Base-by-base conservation (phyloP, 92 coral and sea anemone species). In the Montipora capitata region DNA sequence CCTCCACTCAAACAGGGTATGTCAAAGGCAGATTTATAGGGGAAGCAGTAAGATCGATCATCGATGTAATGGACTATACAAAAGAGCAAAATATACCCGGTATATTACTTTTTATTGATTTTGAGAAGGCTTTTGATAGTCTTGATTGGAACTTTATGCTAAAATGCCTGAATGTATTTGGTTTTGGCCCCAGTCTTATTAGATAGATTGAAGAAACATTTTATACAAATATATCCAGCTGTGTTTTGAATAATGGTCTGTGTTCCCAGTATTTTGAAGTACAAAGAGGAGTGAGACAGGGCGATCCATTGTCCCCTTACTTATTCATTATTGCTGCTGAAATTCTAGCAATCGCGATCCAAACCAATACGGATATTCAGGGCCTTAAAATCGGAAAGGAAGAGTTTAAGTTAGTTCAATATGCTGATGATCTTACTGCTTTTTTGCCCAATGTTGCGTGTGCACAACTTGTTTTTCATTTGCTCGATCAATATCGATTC, bases 321-420 rank as follows among this genome's bases (percentile, higher is more conserved):
- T 0, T 59, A 3, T 77, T 77, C 58, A 59, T 77, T 20, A 77
- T 59, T 77, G 82, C 35, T 3, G 68, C 42, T 16, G 82, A 77
- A 18, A 35, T 77, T 40, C 16, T 20, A 56, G 82, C 74, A 69
- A 69, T 12, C 14, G 45, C 74, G 40, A 40, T 69, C 11, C 74
- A 51, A 7, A 69, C 16, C 15, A 57, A 10, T 10, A 69, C 49
- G 14, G 51, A 75, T 27, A 75, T 75, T 14, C 79, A 75, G 49
- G 79, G 64, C 7, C 10, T 75, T 57, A 57, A 49, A 44, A 57
- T 75, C 10, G 65, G 65, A 9, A 1, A 12, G 8, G 67, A 76
- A 12, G 81, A 76, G 45, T 54, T 51, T 18, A 76, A 76, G 7
- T 7, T 54, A 4, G 81, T 43, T 3, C 76, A 71, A 42, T 71